phyloP scores from a whole-genome alignment of 2,888 invertebrate genomes.

The Hypselothyrea guttata region DNA sequence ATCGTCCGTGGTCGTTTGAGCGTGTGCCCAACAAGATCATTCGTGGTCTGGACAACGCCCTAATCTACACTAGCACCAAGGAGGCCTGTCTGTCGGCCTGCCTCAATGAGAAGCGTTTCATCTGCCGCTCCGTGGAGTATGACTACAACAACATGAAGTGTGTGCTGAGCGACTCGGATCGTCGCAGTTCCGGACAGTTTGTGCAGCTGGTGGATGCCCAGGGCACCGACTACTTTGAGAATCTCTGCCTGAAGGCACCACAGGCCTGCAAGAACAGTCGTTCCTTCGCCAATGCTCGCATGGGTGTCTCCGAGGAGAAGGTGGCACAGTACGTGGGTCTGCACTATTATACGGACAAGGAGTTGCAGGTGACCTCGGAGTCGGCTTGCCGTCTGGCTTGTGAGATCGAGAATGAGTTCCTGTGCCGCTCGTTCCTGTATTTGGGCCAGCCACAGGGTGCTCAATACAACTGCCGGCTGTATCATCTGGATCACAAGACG shows the following conservation, averaged over 20 bases:
- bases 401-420: slow-evolving; percentile 95
- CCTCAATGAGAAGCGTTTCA: slow-evolving; percentile 95
- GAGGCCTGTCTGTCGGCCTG: slow-evolving; percentile 96
- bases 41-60: slow-evolving; percentile 93
- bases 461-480: slow-evolving; percentile 95
- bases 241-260: slow-evolving; percentile 93
- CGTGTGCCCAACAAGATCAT: slow-evolving; percentile 96
- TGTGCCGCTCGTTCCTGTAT: slow-evolving; percentile 92
- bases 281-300: slow-evolving; percentile 90
- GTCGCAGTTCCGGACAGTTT: slow-evolving; percentile 92
- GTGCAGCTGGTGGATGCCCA: slow-evolving; percentile 95
- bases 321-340: slow-evolving; percentile 95
- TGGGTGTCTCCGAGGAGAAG: slow-evolving; percentile 95
- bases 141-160: slow-evolving; percentile 96
- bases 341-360: slow-evolving; percentile 96
- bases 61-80: slow-evolving; percentile 96
- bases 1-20: slow-evolving; percentile 96
- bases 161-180: slow-evolving; percentile 93
- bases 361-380: slow-evolving; percentile 93
- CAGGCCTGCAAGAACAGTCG: slow-evolving; percentile 94
- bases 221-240: slow-evolving; percentile 91
- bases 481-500: slow-evolving; percentile 95
- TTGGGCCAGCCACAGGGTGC: slow-evolving; percentile 86
- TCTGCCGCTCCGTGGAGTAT: slow-evolving; percentile 95
- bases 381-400: slow-evolving; percentile 94